Base-by-base conservation (phyloP, 2,113 vertebrate genomes). In the Macaca nemestrina region DNA sequence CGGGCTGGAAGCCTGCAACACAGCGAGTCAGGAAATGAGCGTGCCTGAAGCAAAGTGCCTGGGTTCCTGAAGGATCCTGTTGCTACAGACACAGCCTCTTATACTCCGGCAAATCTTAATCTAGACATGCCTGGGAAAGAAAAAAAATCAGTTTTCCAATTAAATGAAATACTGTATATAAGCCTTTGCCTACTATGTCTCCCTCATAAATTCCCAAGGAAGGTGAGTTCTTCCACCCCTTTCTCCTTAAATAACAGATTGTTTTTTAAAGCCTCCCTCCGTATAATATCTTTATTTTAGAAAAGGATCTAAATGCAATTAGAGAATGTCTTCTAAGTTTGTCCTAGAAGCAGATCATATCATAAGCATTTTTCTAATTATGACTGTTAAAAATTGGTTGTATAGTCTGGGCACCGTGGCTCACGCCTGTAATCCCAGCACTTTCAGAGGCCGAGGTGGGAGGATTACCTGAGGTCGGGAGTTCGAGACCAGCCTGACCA, bases 241-340 rank as follows among this genome's bases (percentile, higher is more conserved):
- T 68, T 52, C 48, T 5, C 40, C 48, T 84, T 81, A 67, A 83
- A 75, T 38, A 84, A 80, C 2, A 72, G 14, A 93, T 75, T 84
- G 83, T 82, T 43, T 68, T 2, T 13, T 50, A 86, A 94, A 90
- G 22, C 11, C 45, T 55, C 23, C 14, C 45, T 55, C 20, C 35
- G 16, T 93, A 68, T 0, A 75, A 45, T 35, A 75, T 59, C 32
- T 88, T 57, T 75, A 8, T 57, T 9, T 96, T 88, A 93, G 92
- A 82, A 93, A 91, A 93, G 43, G 22, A 85, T 95, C 40, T 95
- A 80, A 97, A 93, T 57, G 64, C n/a, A 92, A 59, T 89, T 64
- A 88, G 95, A 90, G 59, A 90, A 93, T 82, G 57, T 81, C 16
- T 70, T 87, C n/a, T 32, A 82, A 94, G n/a, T 78, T 96, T 72